Percentiles rank a stretch among this genome's conserved stretches.
phyloP scores from a whole-genome alignment of 2,797 vertebrate species.

The Neosilurus hyrtlii region DNA sequence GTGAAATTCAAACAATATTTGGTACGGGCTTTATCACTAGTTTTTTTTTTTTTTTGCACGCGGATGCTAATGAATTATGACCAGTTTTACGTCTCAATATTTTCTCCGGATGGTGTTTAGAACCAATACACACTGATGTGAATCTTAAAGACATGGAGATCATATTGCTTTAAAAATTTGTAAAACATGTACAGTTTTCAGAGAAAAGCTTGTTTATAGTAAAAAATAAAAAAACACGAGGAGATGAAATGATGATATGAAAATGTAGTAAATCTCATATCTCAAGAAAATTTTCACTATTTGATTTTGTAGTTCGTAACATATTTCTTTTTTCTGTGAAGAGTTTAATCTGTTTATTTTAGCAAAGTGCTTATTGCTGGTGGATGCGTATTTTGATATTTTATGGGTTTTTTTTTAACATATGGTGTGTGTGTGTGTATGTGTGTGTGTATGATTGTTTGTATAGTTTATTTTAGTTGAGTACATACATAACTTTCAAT shows the following conservation, averaged over 20 bases:
- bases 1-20: conserved; percentile 12
- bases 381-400: neutral
- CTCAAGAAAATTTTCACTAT: neutral
- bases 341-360: neutral
- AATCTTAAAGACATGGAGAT: neutral
- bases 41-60: conserved; percentile 4
- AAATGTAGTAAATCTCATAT: neutral
- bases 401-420: neutral
- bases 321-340: neutral
- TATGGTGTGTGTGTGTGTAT: no score
- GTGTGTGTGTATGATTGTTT: neutral
- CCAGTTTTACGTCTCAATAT: neutral
- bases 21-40: neutral
- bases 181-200: neutral
- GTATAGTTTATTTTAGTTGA: neutral
- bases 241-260: neutral
- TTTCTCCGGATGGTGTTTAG: neutral
- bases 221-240: neutral
- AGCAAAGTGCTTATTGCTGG: neutral
- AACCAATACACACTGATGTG: neutral
- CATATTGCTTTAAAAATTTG: neutral
- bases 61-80: conserved; percentile 1
- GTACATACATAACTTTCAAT: no score
- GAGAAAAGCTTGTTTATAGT: neutral
- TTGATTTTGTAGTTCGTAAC: neutral